These are phyloP conservation scores for Calosoma granatense DNA, from an alignment of 1,140 invertebrate genomes.

Conservation along the genomic window DNA sequence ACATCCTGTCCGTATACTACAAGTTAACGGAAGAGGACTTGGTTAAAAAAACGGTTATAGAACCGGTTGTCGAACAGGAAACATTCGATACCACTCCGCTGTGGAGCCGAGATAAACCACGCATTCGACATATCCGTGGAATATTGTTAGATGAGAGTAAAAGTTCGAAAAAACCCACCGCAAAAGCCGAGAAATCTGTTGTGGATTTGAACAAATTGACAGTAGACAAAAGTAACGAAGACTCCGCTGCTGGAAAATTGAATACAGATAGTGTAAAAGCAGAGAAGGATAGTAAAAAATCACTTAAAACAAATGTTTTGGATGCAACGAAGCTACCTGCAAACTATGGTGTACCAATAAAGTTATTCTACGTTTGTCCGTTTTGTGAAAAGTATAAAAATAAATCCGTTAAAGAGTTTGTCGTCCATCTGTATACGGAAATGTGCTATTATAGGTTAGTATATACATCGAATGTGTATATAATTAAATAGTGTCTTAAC, in stretches of 20 bases:
- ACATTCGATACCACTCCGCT: conserved; percentile 46
- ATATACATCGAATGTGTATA: conserved; percentile 11
- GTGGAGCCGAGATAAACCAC: conserved; percentile 43
- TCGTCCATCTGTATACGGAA: conserved; percentile 45
- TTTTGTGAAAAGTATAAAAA: conserved; percentile 42
- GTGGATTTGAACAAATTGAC: conserved; percentile 15
- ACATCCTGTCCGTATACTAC: conserved; percentile 17
- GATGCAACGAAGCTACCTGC: too few relatives aligned
- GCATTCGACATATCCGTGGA: conserved; percentile 49
- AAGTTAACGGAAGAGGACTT: conserved; percentile 11
- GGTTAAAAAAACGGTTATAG: neutral
- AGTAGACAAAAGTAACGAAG: conserved; percentile 13
- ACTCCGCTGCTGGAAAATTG: conserved; percentile 1
- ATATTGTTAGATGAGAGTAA: conserved; percentile 41
- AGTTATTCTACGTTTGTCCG: conserved; percentile 38
- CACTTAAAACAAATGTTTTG: conserved; percentile 21
- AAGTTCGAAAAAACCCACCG: conserved; percentile 24
- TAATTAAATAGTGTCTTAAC: neutral
- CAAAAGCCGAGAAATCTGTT: conserved; percentile 18
- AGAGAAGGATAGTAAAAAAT: conserved; percentile 13
- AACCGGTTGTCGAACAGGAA: conserved; percentile 16
- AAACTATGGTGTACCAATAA: conserved; percentile 34
- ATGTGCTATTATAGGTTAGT: conserved; percentile 40
- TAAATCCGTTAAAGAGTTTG: conserved; percentile 39
- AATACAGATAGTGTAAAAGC: conserved; percentile 2